phyloP scores from a whole-genome alignment of 2,888 invertebrate species.

The Argyresthia albistria region DNA sequence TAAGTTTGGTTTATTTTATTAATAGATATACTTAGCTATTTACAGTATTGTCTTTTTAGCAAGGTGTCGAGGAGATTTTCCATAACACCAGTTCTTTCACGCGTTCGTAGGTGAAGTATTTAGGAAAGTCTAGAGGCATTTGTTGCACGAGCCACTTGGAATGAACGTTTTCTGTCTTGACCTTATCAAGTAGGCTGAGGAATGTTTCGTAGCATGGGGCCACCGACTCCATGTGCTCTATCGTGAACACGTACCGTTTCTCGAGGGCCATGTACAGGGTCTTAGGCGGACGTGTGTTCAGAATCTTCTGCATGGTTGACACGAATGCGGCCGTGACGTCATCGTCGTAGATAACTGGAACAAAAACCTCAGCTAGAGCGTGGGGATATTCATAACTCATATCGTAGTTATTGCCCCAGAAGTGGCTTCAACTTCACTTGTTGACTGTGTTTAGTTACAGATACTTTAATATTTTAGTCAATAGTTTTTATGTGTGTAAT shows the following conservation, averaged over 20 bases:
- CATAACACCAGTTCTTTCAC: slow-evolving; percentile 83
- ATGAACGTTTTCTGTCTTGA: slow-evolving; percentile 49
- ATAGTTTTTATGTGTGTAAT: neutral
- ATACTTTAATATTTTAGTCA: no score
- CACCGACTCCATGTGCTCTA: slow-evolving; percentile 84
- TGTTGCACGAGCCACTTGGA: slow-evolving; percentile 73
- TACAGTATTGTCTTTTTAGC: slow-evolving; percentile 19
- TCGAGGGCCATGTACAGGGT: slow-evolving; percentile 83
- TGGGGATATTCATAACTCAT: no score
- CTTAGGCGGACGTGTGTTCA: slow-evolving; percentile 73
- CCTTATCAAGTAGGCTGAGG: slow-evolving; percentile 70
- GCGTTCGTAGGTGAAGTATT: slow-evolving; percentile 86
- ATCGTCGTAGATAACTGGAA: slow-evolving; percentile 88
- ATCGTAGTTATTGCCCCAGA: no score
- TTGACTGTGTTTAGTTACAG: no score
- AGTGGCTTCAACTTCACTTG: no score
- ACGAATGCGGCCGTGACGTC: slow-evolving; percentile 86
- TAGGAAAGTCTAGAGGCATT: slow-evolving; percentile 80
- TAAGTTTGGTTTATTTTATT: neutral
- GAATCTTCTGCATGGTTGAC: slow-evolving; percentile 77
- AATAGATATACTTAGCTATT: neutral
- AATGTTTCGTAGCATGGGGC: slow-evolving; percentile 93
- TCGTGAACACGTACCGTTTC: slow-evolving; percentile 89
- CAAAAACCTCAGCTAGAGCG: neutral
- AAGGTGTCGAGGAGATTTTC: slow-evolving; percentile 69